phyloP scores from a whole-genome alignment of 1,140 invertebrate genomes.

The Augochlora pura region DNA sequence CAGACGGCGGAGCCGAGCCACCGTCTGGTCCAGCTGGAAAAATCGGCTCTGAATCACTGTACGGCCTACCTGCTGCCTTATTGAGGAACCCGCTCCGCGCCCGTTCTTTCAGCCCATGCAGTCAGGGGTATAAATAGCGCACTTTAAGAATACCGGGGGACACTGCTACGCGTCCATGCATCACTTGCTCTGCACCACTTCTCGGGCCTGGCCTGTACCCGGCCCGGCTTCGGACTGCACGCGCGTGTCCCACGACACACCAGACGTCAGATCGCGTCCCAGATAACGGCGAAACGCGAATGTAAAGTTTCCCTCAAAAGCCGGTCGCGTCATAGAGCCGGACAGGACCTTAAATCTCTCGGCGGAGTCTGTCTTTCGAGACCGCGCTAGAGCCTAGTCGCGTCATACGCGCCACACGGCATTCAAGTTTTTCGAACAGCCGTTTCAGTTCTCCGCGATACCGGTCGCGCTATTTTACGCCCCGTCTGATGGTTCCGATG shows the following conservation, averaged over 20 bases:
- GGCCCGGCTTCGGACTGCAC: not conserved
- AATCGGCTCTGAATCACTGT: slow-evolving; percentile 73
- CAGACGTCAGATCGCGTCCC: slow-evolving; percentile 32
- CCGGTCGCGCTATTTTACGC: too few relatives aligned
- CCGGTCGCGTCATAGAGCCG: not conserved
- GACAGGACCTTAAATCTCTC: not conserved
- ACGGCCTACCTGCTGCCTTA: slow-evolving; percentile 75
- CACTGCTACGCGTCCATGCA: slow-evolving; percentile 63
- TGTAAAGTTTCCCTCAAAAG: slow-evolving; percentile 17
- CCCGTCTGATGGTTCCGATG: too few relatives aligned
- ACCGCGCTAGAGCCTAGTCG: too few relatives aligned
- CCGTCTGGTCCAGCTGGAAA: slow-evolving; percentile 71
- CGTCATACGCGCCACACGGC: too few relatives aligned
- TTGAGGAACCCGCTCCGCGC: slow-evolving; percentile 74
- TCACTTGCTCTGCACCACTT: slow-evolving; percentile 55
- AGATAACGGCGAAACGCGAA: slow-evolving; percentile 22
- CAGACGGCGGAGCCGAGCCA: slow-evolving; percentile 65
- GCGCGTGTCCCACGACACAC: slow-evolving; percentile 30
- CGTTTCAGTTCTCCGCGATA: too few relatives aligned
- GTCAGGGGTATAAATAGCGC: slow-evolving; percentile 76
- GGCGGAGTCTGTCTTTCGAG: too few relatives aligned
- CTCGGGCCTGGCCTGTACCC: slow-evolving; percentile 12
- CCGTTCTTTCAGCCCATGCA: slow-evolving; percentile 65
- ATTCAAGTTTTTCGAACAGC: too few relatives aligned
- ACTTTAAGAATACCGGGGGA: slow-evolving; percentile 67